These are phyloP conservation scores for Parazoanthus atlanticus DNA, from an alignment of 92 coral and sea anemone species.

Conservation along the genomic window DNA sequence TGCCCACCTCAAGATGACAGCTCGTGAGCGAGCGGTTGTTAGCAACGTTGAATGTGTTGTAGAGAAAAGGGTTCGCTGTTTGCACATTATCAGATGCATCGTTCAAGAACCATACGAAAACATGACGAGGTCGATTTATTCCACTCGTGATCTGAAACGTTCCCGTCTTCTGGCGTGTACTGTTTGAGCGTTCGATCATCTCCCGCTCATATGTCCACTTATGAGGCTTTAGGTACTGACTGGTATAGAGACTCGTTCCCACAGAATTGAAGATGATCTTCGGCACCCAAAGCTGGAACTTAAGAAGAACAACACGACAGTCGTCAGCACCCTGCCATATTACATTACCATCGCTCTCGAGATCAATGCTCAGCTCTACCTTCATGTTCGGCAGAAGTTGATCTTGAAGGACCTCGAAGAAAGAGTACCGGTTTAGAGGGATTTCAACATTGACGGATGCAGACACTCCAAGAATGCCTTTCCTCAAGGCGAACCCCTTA, in stretches of 20 bases:
- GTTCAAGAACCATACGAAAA: not conserved
- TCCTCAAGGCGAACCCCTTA: not conserved
- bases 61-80: slow-evolving; percentile 9
- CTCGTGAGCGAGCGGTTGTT: not conserved
- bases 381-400: not conserved
- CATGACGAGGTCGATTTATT: not conserved
- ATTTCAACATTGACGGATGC: not conserved
- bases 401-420: too few relatives aligned
- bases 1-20: slow-evolving; percentile 43
- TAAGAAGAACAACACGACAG: not conserved
- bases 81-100: not conserved
- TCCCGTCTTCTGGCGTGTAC: not conserved
- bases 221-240: not conserved
- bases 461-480: not conserved
- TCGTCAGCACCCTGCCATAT: not conserved
- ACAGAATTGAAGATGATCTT: not conserved
- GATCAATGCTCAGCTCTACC: not conserved
- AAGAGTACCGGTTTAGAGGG: not conserved
- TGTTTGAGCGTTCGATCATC: not conserved
- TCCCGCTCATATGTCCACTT: not conserved
- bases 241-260: not conserved
- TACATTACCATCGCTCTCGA: not conserved
- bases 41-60: slow-evolving; percentile 17
- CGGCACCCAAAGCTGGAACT: not conserved
- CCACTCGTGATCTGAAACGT: not conserved